phyloP scores from a whole-genome alignment of 2,797 vertebrate genomes.

The Acipenser ruthenus region DNA sequence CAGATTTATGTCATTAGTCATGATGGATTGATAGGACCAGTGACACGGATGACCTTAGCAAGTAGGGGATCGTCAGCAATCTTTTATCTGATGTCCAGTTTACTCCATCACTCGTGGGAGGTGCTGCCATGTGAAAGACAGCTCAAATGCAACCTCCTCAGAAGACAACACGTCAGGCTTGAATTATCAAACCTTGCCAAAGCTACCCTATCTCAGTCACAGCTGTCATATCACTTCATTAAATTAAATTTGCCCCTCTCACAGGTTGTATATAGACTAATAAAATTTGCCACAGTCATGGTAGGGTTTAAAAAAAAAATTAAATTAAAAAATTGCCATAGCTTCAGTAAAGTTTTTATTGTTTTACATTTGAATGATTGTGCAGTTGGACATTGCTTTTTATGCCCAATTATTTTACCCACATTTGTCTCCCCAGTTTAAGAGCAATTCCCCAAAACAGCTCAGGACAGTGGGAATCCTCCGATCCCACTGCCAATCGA shows the following conservation, averaged over 20 bases:
- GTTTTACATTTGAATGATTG: too few relatives aligned
- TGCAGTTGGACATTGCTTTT: too few relatives aligned
- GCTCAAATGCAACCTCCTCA: neutral
- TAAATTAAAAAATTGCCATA: too few relatives aligned
- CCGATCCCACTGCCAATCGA: too few relatives aligned
- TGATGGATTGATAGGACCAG: neutral
- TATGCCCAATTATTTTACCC: too few relatives aligned
- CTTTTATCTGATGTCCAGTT: neutral
- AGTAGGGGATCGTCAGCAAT: neutral
- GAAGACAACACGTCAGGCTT: neutral
- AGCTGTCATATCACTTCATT: neutral
- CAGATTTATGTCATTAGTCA: neutral
- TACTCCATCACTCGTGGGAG: neutral
- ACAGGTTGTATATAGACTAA: too few relatives aligned
- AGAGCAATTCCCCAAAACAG: too few relatives aligned
- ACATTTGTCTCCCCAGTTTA: too few relatives aligned
- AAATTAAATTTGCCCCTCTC: neutral
- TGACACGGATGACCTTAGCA: neutral
- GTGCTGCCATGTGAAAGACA: neutral
- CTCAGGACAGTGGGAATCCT: too few relatives aligned
- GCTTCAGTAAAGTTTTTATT: too few relatives aligned
- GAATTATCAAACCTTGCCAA: neutral
- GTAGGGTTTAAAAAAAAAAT: too few relatives aligned
- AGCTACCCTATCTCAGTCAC: neutral
- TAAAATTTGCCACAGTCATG: too few relatives aligned